A percentile compares a stretch with the other conserved stretches of the same genome.
Conservation (phyloP, 2,113 vertebrate genomes). For the Myotis yumanensis region DNA sequence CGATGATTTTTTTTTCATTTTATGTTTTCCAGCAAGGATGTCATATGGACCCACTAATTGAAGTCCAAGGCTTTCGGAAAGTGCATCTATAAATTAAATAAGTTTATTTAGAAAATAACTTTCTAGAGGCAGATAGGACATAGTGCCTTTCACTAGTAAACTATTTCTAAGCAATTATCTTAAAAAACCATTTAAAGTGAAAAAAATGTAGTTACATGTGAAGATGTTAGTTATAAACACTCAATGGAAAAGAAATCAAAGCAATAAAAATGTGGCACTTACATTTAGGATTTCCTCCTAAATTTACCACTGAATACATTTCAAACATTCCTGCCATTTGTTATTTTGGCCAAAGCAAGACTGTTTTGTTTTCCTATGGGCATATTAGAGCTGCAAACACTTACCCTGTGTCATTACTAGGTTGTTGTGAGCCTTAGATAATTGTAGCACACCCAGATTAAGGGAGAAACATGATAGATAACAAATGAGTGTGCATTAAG, state of each 20-base stretch:
- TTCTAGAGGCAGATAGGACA: slow-evolving; percentile 30
- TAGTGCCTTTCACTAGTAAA: slow-evolving; percentile 16
- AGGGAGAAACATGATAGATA: neutral
- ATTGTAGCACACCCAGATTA: neutral
- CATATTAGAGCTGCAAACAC: neutral
- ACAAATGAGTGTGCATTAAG: neutral
- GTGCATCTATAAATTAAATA: slow-evolving; percentile 85
- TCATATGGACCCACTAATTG: slow-evolving; percentile 95
- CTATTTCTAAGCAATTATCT: slow-evolving; percentile 8
- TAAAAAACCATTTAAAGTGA: slow-evolving; percentile 22
- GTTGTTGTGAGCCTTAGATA: neutral
- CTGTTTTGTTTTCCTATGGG: neutral
- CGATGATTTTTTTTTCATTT: slow-evolving; percentile 81
- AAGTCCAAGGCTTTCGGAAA: slow-evolving; percentile 89
- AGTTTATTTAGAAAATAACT: slow-evolving; percentile 11
- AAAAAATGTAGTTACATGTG: neutral
- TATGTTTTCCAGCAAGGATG: slow-evolving; percentile 92
- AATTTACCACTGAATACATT: neutral
- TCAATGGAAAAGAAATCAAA: slow-evolving; percentile 26
- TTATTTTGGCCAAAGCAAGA: slow-evolving; percentile 1
- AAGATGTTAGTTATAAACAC: neutral
- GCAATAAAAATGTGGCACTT: slow-evolving; percentile 1
- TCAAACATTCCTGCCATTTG: neutral
- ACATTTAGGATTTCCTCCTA: neutral
- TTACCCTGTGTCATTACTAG: neutral